These are phyloP conservation scores for Hyles euphorbiae DNA, from an alignment of 1,140 invertebrate genomes.

Conservation along the genomic window DNA sequence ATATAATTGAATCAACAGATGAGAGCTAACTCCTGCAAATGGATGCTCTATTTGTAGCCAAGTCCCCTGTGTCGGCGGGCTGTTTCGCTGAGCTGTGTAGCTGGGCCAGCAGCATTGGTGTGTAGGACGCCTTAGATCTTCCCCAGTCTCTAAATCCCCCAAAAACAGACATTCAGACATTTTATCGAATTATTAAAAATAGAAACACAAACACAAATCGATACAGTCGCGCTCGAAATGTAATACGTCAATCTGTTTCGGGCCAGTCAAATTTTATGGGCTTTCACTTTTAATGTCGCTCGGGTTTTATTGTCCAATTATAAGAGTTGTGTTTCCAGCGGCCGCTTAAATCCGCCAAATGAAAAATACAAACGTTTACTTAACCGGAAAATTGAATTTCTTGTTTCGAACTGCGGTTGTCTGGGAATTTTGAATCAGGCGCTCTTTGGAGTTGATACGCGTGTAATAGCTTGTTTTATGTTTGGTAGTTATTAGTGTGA, in stretches of 20 bases:
- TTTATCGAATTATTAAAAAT: not conserved
- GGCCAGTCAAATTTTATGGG: conserved; percentile 48
- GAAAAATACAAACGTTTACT: conserved; percentile 1
- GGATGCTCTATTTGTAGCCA: no score
- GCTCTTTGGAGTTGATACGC: no score
- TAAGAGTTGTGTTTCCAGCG: conserved; percentile 21
- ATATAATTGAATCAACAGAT: no score
- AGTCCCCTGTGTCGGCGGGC: no score
- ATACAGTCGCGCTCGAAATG: not conserved
- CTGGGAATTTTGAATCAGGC: not conserved
- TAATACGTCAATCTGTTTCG: conserved; percentile 23
- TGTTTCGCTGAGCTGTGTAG: no score
- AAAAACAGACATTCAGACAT: no score
- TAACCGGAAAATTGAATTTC: conserved; percentile 10
- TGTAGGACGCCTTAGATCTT: no score
- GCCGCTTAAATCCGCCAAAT: not conserved
- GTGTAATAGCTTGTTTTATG: no score
- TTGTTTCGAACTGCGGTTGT: not conserved
- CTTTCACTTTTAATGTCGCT: conserved; percentile 41
- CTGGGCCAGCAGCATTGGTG: no score
- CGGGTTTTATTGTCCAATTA: conserved; percentile 49
- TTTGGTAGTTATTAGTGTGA: no score
- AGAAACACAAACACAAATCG: conserved; percentile 8
- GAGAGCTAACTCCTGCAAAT: no score
- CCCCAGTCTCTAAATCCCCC: no score